Evolutionary conservation across 2,797 vertebrate species (phyloP).

Genomic region (Moxostoma hubbsi): DNA sequence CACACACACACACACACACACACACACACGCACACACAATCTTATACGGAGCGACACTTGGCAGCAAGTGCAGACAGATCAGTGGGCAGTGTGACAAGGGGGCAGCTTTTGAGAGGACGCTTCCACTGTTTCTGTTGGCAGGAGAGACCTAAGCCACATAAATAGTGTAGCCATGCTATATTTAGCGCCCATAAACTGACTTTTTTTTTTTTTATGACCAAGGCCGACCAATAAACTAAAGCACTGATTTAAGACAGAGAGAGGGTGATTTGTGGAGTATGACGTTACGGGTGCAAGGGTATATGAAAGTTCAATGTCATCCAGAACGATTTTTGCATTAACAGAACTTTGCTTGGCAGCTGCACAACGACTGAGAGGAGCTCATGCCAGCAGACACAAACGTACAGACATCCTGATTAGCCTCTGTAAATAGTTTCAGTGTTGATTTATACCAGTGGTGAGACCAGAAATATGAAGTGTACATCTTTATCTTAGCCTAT

Average conservation of each 20-base stretch:
- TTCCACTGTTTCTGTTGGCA: slow-evolving; percentile 25
- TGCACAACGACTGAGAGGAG: not conserved
- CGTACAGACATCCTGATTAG: slow-evolving; percentile 20
- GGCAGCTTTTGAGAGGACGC: not conserved
- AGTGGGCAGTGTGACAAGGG: slow-evolving; percentile 18
- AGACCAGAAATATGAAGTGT: not conserved
- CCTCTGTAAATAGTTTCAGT: not conserved
- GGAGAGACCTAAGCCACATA: slow-evolving; percentile 31
- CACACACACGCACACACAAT: not conserved
- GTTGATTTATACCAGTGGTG: not conserved
- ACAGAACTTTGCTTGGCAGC: slow-evolving; percentile 10
- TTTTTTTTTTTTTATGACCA: slow-evolving; percentile 36
- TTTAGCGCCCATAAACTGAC: slow-evolving; percentile 38
- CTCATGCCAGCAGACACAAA: slow-evolving; percentile 16
- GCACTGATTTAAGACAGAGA: slow-evolving; percentile 32
- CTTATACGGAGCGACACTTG: slow-evolving; percentile 8
- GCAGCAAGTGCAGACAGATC: not conserved
- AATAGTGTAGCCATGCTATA: slow-evolving; percentile 36
- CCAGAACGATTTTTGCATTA: not conserved
- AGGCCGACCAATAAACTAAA: slow-evolving; percentile 35
- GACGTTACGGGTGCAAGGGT: not conserved
- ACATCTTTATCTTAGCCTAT: not conserved
- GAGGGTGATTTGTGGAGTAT: slow-evolving; percentile 32
- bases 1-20: not conserved
- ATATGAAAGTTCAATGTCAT: slow-evolving; percentile 26